Conservation (phyloP, 2,888 invertebrate species). For the Axea sp. region DNA sequence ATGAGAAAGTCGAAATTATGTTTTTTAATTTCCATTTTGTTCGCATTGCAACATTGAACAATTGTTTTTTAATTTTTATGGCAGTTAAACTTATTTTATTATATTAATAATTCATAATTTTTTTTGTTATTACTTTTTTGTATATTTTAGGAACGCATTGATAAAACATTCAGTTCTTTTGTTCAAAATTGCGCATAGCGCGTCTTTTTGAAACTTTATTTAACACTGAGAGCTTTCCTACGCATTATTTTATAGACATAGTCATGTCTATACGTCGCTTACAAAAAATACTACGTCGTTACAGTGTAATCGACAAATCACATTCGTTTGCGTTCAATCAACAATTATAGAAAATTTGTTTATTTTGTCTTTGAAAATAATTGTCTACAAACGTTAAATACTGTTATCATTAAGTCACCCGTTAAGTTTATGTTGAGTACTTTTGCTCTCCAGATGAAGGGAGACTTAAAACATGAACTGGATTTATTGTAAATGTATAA, state of each 20-base stretch:
- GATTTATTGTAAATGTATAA: slow-evolving; percentile 17
- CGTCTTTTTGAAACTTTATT: slow-evolving; percentile 4
- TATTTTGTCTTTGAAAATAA: slow-evolving; percentile 4
- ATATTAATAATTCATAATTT: slow-evolving; percentile 13
- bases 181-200: slow-evolving; percentile 7
- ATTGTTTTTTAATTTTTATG: slow-evolving; percentile 12
- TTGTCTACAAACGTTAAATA: slow-evolving; percentile 31
- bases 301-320: slow-evolving; percentile 45
- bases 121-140: slow-evolving; percentile 3
- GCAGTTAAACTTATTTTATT: slow-evolving; percentile 28
- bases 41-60: slow-evolving; percentile 8
- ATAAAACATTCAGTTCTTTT: slow-evolving; percentile 34
- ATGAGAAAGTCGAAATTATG: slow-evolving; percentile 42
- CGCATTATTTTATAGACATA: too few relatives aligned
- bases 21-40: neutral
- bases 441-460: neutral
- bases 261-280: too few relatives aligned
- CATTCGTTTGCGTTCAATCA: slow-evolving; percentile 50
- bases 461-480: neutral
- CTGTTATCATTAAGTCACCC: slow-evolving; percentile 28
- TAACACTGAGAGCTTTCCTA: slow-evolving; percentile 25
- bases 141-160: slow-evolving; percentile 45
- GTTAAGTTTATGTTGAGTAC: slow-evolving; percentile 1
- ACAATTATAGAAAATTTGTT: slow-evolving; percentile 37
- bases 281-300: slow-evolving; percentile 63